Base-by-base conservation (phyloP, 1,140 invertebrate genomes). In the Heterodera schachtii region DNA sequence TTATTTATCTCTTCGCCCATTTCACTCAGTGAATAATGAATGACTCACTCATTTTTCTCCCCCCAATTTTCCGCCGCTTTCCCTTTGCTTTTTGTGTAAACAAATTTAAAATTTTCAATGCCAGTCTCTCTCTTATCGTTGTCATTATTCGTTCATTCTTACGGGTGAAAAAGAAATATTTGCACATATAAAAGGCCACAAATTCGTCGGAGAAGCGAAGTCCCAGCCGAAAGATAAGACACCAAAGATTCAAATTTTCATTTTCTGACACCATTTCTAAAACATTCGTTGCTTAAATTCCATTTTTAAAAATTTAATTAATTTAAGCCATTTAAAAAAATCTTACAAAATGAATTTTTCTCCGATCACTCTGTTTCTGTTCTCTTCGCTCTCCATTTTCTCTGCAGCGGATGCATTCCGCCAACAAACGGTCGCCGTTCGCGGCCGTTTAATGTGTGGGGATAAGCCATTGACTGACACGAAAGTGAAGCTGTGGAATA, bases 401-500 rank as follows among this genome's bases (percentile, higher is more conserved):
- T 31, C 4, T 8, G 75, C 73, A 31, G 31, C 31, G 3, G 41
- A 21, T 3, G 77, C 74, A 7, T 84, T 84, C 67, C 83, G 84
- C n/a, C 83, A 84, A 69, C 83, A 84, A 82, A 52, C 74, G 16
- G 84, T 84, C 5, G 83, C 84, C 11, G 44, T 84, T 21, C 71
- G 83, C n/a, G 83, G 83, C 8, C 83, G 83, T 41, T 67, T 84
- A 43, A 67, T 84, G 47, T 84, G 83, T 52, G 83, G 83, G 2
- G 73, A 73, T 57, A 52, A 85, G 46, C 83, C 83, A 8, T 52
- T 84, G 47, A 52, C 66, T 3, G 64, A 86, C 49, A 84, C 83
- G 0, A 77, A 84, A 79, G 79, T 84, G 3, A 84, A 84, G 64
- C 74, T 84, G 44, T 84, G 83, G 83, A 84, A 81, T 60, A 84